A percentile compares a stretch with the other conserved stretches of the same genome.
phyloP scores from a whole-genome alignment of 2,113 vertebrate genomes.

The Catharus bicknelli region DNA sequence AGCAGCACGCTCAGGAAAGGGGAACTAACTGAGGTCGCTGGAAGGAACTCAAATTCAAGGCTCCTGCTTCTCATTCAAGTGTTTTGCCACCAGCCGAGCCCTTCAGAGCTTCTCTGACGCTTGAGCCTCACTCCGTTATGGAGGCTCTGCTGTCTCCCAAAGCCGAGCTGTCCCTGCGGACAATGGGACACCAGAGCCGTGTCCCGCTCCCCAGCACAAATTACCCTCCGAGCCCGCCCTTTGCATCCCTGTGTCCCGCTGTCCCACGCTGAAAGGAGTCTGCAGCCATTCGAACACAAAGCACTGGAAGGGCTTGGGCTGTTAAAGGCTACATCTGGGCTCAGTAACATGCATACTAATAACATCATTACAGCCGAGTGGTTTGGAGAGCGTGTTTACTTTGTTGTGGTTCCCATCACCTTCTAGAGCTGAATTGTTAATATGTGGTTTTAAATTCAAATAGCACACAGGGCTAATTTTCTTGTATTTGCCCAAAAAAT shows the following conservation, averaged over 20 bases:
- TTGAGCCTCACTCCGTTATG: constrained; percentile 4
- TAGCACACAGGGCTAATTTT: constrained; percentile 92
- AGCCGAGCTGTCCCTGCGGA: constrained; percentile 70
- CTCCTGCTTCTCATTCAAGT: background rate
- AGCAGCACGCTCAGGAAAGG: background rate
- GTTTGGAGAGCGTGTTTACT: constrained; percentile 90
- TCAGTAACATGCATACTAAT: constrained; percentile 96
- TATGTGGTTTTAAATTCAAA: constrained; percentile 92
- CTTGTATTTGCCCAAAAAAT: constrained; percentile 91
- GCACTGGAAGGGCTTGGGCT: constrained; percentile 85
- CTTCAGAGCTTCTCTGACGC: constrained; percentile 8
- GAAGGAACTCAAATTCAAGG: background rate
- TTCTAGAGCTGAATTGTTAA: constrained; percentile 88
- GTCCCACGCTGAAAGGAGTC: constrained; percentile 80
- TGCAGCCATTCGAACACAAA: constrained; percentile 87
- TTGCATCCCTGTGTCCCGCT: constrained; percentile 71
- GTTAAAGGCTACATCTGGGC: constrained; percentile 93
- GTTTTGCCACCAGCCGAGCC: constrained; percentile 27
- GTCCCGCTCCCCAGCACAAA: constrained; percentile 80
- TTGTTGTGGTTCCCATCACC: constrained; percentile 89
- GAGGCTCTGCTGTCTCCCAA: constrained; percentile 72
- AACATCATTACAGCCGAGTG: constrained; percentile 91
- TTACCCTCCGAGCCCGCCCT: constrained; percentile 79
- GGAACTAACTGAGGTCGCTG: background rate
- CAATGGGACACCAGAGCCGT: constrained; percentile 76